Conservation (phyloP, 2,888 invertebrate species). For the Cryptops parisi region DNA sequence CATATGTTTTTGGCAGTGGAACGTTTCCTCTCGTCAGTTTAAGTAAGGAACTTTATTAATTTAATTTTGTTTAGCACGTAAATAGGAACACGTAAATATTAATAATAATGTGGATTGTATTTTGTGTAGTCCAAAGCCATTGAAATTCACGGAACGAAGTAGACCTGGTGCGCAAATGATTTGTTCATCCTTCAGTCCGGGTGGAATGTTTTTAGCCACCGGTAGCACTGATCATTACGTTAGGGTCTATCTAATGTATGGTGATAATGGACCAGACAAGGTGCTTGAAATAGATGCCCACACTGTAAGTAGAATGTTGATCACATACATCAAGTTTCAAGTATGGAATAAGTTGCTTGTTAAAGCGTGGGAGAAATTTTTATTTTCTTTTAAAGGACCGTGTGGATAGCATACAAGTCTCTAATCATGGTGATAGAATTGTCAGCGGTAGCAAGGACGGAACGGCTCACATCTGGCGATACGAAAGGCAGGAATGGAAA, state of each 20-base stretch:
- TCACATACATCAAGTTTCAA: background rate
- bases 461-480: constrained; percentile 81
- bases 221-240: constrained; percentile 92
- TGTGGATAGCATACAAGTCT: constrained; percentile 93
- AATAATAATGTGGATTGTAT: background rate
- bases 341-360: background rate
- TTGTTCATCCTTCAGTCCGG: constrained; percentile 76
- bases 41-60: constrained; percentile 41
- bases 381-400: constrained; percentile 49
- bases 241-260: constrained; percentile 64
- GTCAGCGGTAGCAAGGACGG: constrained; percentile 94
- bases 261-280: constrained; percentile 59
- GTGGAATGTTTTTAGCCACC: constrained; percentile 79
- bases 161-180: constrained; percentile 93
- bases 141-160: constrained; percentile 81
- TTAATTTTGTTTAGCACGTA: too few species aligned
- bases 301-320: constrained; percentile 31
- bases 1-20: constrained; percentile 85
- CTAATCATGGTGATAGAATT: constrained; percentile 71
- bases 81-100: background rate
- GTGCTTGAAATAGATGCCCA: constrained; percentile 66
- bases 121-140: constrained; percentile 71
- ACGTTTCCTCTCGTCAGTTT: constrained; percentile 43
- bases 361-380: background rate
- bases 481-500: constrained; percentile 80